A percentile compares a stretch with the other conserved stretches of the same genome.
Evolutionary conservation across 2,797 vertebrate genomes (phyloP).

Genomic region (Rhinatrema bivittatum): DNA sequence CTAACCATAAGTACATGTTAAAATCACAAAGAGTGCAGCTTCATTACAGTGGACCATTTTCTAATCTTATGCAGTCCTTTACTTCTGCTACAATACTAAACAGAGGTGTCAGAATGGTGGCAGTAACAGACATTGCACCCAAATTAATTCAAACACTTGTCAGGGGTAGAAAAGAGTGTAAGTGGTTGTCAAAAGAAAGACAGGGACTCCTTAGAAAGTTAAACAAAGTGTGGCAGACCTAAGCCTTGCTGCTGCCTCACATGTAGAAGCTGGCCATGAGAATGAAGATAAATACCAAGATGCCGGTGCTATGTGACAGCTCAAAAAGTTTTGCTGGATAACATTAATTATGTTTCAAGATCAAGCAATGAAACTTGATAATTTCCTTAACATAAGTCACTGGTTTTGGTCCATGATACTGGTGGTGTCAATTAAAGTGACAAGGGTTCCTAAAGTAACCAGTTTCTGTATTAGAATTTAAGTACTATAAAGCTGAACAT

Average conservation of each 20-base stretch:
- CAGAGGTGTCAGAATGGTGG: not conserved
- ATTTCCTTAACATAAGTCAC: slow-evolving; percentile 17
- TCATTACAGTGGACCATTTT: not conserved
- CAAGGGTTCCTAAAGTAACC: no score
- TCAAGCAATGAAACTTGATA: slow-evolving; percentile 1
- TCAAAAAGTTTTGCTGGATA: slow-evolving; percentile 12
- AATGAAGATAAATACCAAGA: not conserved
- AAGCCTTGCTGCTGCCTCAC: not conserved
- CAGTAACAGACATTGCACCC: not conserved
- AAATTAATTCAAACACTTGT: not conserved
- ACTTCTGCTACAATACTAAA: not conserved
- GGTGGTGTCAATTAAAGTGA: no score
- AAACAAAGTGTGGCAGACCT: not conserved
- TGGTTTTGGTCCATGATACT: no score
- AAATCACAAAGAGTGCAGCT: no score
- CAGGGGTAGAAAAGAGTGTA: not conserved
- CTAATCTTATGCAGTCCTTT: no score
- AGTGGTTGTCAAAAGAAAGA: not conserved
- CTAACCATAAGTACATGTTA: no score
- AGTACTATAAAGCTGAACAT: no score
- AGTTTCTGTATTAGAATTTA: no score
- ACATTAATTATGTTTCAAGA: slow-evolving; percentile 6
- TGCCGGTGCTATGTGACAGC: slow-evolving; percentile 8
- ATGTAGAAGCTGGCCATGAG: not conserved
- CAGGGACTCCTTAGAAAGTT: not conserved